These are phyloP conservation scores for Diachasma alloeum DNA, from an alignment of 1,140 invertebrate species.

Conservation along the genomic window DNA sequence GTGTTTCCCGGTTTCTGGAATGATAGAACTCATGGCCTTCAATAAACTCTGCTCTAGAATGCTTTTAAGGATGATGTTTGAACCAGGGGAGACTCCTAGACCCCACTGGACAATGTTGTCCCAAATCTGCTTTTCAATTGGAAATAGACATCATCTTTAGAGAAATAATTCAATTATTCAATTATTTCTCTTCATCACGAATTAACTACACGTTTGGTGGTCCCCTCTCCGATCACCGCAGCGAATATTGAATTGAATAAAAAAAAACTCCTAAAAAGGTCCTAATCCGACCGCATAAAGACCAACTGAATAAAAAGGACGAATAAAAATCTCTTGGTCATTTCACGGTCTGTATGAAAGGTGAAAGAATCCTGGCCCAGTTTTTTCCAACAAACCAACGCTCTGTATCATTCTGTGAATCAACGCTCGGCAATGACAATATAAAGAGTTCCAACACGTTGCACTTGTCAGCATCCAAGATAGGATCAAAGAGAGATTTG, in stretches of 20 bases:
- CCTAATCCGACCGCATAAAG: neutral
- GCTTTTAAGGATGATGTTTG: too few relatives aligned
- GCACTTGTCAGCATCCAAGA: slow-evolving; percentile 32
- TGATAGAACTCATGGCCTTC: too few relatives aligned
- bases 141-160: too few relatives aligned
- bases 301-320: neutral
- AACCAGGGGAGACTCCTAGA: too few relatives aligned
- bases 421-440: neutral
- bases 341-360: slow-evolving; percentile 6
- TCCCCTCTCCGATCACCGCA: neutral
- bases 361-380: neutral
- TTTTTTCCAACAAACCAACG: neutral
- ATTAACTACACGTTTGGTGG: neutral
- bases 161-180: neutral
- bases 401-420: neutral
- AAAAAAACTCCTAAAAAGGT: neutral
- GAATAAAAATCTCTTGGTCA: neutral
- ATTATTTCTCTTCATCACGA: neutral
- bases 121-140: too few relatives aligned
- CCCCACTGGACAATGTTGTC: too few relatives aligned
- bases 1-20: too few relatives aligned
- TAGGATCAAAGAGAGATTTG: slow-evolving; percentile 29
- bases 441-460: slow-evolving; percentile 22
- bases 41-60: too few relatives aligned
- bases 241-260: neutral